Conservation (phyloP, 2,113 vertebrate species). For the Cyprinus carpio region DNA sequence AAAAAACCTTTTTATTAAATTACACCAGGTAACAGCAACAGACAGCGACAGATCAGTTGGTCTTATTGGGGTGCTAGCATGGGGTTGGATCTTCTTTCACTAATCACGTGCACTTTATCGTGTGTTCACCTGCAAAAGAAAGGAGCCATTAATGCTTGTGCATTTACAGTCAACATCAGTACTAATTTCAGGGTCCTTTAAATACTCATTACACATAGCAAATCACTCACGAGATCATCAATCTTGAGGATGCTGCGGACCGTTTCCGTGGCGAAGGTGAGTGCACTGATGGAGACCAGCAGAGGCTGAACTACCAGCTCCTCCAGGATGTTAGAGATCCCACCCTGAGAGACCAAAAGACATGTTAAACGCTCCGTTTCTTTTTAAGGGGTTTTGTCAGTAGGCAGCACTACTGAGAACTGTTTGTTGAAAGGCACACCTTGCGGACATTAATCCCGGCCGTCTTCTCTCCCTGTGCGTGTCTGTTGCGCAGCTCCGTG, state of each 20-base stretch:
- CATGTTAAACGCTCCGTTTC: not conserved
- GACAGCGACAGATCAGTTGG: constrained; percentile 64
- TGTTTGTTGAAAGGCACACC: constrained; percentile 68
- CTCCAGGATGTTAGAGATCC: constrained; percentile 98
- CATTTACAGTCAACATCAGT: not conserved
- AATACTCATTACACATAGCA: not conserved
- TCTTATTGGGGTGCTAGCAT: constrained; percentile 34
- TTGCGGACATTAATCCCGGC: constrained; percentile 97
- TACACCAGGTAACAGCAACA: constrained; percentile 70
- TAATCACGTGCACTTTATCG: constrained; percentile 61
- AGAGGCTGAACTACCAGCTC: constrained; percentile 95
- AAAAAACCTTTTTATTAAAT: constrained; percentile 74
- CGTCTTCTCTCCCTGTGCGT: constrained; percentile 94
- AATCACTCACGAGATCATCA: constrained; percentile 89
- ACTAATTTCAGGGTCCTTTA: not conserved
- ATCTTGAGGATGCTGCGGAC: constrained; percentile 99
- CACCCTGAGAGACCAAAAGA: constrained; percentile 77
- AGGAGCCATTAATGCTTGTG: not conserved
- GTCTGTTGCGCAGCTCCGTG: constrained; percentile 94
- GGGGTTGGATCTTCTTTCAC: constrained; percentile 37
- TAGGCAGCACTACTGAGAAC: not conserved
- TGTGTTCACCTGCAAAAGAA: constrained; percentile 73
- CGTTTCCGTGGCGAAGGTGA: constrained; percentile 94
- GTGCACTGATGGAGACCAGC: constrained; percentile 90
- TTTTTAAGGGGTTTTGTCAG: too few species aligned